Percentiles rank a stretch among this genome's conserved stretches.
Conservation (phyloP, 2,113 vertebrate species). For the Gobiocypris rarus region DNA sequence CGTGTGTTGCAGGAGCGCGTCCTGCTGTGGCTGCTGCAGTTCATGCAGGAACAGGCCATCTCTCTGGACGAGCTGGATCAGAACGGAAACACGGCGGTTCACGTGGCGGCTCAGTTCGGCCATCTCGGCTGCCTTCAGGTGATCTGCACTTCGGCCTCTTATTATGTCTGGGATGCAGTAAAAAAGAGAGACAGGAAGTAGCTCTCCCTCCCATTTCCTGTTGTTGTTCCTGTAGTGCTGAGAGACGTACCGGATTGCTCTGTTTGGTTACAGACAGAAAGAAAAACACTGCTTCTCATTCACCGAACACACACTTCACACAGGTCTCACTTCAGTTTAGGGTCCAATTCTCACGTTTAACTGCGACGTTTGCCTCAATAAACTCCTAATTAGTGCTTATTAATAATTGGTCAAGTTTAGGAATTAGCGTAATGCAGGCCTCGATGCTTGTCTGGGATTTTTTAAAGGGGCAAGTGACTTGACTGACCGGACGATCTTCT, state of each 20-base stretch:
- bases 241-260: neutral
- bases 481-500: no score
- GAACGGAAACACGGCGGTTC: constrained; percentile 92
- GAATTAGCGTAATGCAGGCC: no score
- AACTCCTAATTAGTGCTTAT: no score
- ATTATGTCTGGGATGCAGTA: neutral
- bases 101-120: constrained; percentile 90
- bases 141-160: constrained; percentile 27
- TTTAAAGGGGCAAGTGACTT: no score
- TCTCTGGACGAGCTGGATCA: constrained; percentile 95
- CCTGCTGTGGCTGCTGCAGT: constrained; percentile 95
- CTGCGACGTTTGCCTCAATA: no score
- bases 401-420: no score
- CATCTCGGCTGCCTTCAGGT: constrained; percentile 97
- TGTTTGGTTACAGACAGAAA: neutral
- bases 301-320: neutral
- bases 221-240: constrained; percentile 2
- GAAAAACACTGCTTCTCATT: neutral
- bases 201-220: constrained; percentile 51
- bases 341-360: no score
- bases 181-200: constrained; percentile 48
- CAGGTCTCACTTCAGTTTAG: neutral
- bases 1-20: constrained; percentile 88
- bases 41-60: constrained; percentile 99
- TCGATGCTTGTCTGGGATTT: no score